Base-by-base conservation (phyloP, 2,113 vertebrate species). In the Oreochromis tanganicae region DNA sequence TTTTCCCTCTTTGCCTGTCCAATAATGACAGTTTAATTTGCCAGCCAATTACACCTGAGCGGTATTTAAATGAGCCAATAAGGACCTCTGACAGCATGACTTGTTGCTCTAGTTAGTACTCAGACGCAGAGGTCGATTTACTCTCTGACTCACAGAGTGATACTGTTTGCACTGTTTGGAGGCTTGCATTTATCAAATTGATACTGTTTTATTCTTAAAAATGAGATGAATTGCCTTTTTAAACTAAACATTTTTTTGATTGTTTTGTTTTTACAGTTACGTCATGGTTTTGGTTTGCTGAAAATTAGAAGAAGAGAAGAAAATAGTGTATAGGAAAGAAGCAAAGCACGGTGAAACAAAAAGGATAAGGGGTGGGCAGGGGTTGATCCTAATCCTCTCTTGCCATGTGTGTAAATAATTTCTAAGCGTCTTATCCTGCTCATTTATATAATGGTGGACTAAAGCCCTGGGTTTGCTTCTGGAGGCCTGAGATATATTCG, bases 21-120 rank as follows among this genome's bases (percentile, higher is more conserved):
- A 96, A 95, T 97, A 96, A 97, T 97, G 96, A 96, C 96, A 97
- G 96, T 97, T 97, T 97, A 97, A 98, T 98, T 97, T 97, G 91
- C 96, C 83, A 95, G 96, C 96, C 97, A 97, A 98, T 98, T 97
- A 97, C 96, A 97, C 93, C 96, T 96, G 94, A 96, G 95, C 96
- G 96, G 96, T 98, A 98, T 97, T 98, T 98, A 98, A 97, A 97
- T 97, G 95, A 96, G 94, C 85, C 96, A 93, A 94, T 96, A 96
- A 95, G 94, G 90, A 94, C 83, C 34, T 85, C 75, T 95, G 95
- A 96, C 94, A 96, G 90, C 61, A 91, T 89, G 93, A 95, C 93
- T 89, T 78, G 89, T 90, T 83, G 86, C 93, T 93, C 92, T 89
- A 90, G 91, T 94, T 95, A 94, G 93, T 92, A 61, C 87, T 93